Evolutionary conservation across 2,797 vertebrate genomes (phyloP).

Genomic region (Hoplostethus mediterraneus): DNA sequence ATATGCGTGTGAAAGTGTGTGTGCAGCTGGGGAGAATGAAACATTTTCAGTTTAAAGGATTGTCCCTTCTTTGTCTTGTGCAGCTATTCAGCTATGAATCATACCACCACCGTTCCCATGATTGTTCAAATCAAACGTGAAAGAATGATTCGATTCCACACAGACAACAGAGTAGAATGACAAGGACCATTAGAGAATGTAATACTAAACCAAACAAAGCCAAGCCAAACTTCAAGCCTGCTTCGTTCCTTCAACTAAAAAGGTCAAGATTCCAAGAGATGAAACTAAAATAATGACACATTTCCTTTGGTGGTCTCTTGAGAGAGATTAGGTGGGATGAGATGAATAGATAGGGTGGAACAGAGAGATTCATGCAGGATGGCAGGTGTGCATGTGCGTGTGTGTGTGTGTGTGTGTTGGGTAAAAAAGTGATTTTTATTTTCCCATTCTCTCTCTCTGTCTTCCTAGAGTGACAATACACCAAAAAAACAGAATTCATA

Average conservation of each 20-base stretch:
- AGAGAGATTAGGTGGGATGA: slow-evolving; percentile 34
- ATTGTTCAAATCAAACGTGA: slow-evolving; percentile 53
- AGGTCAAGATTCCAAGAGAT: slow-evolving; percentile 38
- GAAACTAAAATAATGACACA: slow-evolving; percentile 40
- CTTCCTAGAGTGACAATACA: not conserved
- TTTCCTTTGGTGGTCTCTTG: slow-evolving; percentile 4
- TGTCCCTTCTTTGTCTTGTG: slow-evolving; percentile 3
- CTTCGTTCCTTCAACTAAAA: slow-evolving; percentile 34
- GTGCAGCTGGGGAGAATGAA: not conserved
- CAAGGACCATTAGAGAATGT: slow-evolving; percentile 50
- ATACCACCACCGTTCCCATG: slow-evolving; percentile 48
- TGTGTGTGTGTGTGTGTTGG: slow-evolving; percentile 11
- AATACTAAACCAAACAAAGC: slow-evolving; percentile 50
- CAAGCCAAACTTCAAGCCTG: slow-evolving; percentile 39
- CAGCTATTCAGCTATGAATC: slow-evolving; percentile 38
- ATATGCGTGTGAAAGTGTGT: not conserved
- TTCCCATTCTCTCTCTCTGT: not conserved
- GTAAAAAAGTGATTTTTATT: not conserved
- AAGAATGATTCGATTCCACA: slow-evolving; percentile 38
- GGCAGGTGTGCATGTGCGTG: slow-evolving; percentile 11
- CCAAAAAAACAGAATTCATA: not conserved
- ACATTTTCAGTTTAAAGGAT: slow-evolving; percentile 37
- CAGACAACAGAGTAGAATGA: slow-evolving; percentile 21
- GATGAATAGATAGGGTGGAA: slow-evolving; percentile 19
- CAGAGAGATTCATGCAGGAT: slow-evolving; percentile 20